Base-by-base conservation (phyloP, 2,888 invertebrate genomes). In the Bugula neritina region DNA sequence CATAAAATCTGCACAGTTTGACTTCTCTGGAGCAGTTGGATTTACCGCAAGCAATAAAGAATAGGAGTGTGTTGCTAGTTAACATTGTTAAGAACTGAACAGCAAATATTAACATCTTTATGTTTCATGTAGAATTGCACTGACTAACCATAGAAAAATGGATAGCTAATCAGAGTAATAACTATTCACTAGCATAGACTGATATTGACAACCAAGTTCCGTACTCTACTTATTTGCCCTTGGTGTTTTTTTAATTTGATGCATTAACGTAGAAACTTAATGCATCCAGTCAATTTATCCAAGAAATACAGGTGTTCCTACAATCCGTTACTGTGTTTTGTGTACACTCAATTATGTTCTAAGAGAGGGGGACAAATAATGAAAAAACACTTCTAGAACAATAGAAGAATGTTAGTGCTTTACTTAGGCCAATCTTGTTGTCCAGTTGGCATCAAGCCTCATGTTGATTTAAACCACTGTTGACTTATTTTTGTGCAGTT, bases 101-200 rank as follows among this genome's bases (percentile, higher is more conserved):
- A n/a, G n/a, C n/a, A n/a, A n/a, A n/a, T n/a, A n/a, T n/a, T n/a
- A n/a, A n/a, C n/a, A n/a, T n/a, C n/a, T n/a, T n/a, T n/a, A n/a
- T n/a, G n/a, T n/a, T n/a, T n/a, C n/a, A n/a, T n/a, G n/a, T n/a
- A 31, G 31, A 63, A 63, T 10, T 63, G 63, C 63, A 63, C 63
- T 63, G 25, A 63, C 63, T 63, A 21, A 63, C 63, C 63, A 31
- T 27, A 27, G 17, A 63, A 31, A 31, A 63, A 63, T 63, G 31
- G 63, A 13, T 2, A 63, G 63, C 63, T 63, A 63, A 63, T 63
- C 63, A 34, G 5, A 13, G 63, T 27, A 31, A 27, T 63, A 63
- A 55, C 10, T n/a, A n/a, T n/a, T n/a, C 52, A 55, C 55, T 3
- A 13, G n/a, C 27, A 63, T 31, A 63, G 27, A 63, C 17, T 43